phyloP scores from a whole-genome alignment of 2,797 vertebrate genomes.

The Odontamblyopus rebecca region DNA sequence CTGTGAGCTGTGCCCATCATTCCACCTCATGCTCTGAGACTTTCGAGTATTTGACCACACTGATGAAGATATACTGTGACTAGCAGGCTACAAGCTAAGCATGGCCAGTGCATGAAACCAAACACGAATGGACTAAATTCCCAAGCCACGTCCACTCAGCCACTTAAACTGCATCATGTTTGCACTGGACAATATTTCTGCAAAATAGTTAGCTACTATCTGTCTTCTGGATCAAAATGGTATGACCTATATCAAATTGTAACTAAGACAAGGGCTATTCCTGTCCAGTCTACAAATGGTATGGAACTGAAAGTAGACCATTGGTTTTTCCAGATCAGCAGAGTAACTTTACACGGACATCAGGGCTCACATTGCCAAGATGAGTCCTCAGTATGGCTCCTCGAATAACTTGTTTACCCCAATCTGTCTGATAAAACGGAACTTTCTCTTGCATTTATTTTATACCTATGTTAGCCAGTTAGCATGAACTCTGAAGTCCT shows the following conservation, averaged over 20 bases:
- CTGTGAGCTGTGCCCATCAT: background rate
- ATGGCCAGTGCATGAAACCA: conserved; percentile 29
- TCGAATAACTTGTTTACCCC: conserved; percentile 63
- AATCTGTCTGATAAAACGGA: conserved; percentile 8
- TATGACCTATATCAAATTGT: conserved; percentile 32
- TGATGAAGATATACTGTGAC: conserved; percentile 8
- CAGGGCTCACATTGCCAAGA: conserved; percentile 38
- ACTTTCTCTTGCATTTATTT: conserved; percentile 13
- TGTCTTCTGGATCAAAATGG: too few species aligned
- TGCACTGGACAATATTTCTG: background rate
- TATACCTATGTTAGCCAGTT: conserved; percentile 2
- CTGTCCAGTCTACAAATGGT: conserved; percentile 61
- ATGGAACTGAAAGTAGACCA: conserved; percentile 18
- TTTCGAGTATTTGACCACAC: conserved; percentile 10
- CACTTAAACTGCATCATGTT: background rate
- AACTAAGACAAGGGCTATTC: conserved; percentile 64
- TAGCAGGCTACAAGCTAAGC: conserved; percentile 1
- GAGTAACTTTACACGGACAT: conserved; percentile 56
- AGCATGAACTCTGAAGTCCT: background rate
- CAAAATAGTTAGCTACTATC: background rate
- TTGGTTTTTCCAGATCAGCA: conserved; percentile 43
- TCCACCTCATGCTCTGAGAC: background rate
- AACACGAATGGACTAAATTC: conserved; percentile 19
- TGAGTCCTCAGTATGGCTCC: conserved; percentile 20
- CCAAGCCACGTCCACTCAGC: background rate